Evolutionary conservation across 1,140 invertebrate genomes (phyloP).

Genomic region (Panonychus citri): DNA sequence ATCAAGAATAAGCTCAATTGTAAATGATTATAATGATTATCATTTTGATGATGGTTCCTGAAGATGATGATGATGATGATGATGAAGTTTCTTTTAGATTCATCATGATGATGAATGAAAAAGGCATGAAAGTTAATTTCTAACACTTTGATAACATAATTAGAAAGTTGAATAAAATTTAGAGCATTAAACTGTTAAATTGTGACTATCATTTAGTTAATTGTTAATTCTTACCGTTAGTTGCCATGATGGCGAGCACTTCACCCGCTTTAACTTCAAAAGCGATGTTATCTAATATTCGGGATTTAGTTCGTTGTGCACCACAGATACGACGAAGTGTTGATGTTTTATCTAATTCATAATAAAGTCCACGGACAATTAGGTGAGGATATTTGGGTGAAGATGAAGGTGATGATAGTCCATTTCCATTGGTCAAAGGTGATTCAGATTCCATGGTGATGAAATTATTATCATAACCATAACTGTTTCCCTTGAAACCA

Average conservation of each 20-base stretch:
- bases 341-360: slow-evolving; percentile 25
- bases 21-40: background rate
- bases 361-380: slow-evolving; percentile 32
- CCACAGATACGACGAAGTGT: slow-evolving; percentile 17
- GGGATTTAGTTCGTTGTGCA: slow-evolving; percentile 18
- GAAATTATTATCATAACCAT: no score
- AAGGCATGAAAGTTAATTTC: no score
- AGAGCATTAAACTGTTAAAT: background rate
- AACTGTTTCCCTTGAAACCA: background rate
- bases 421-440: background rate
- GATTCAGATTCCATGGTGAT: background rate
- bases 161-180: no score
- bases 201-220: no score
- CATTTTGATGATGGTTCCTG: no score
- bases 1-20: no score
- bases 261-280: slow-evolving; percentile 70
- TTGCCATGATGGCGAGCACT: slow-evolving; percentile 65
- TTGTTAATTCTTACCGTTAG: slow-evolving; percentile 26
- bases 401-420: background rate
- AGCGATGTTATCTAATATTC: slow-evolving; percentile 40
- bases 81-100: no score
- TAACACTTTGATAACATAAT: no score
- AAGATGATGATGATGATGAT: no score
- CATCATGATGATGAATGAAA: no score
- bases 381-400: slow-evolving; percentile 32